phyloP scores from a whole-genome alignment of 2,113 vertebrate genomes.

The Ariopsis seemanni region DNA sequence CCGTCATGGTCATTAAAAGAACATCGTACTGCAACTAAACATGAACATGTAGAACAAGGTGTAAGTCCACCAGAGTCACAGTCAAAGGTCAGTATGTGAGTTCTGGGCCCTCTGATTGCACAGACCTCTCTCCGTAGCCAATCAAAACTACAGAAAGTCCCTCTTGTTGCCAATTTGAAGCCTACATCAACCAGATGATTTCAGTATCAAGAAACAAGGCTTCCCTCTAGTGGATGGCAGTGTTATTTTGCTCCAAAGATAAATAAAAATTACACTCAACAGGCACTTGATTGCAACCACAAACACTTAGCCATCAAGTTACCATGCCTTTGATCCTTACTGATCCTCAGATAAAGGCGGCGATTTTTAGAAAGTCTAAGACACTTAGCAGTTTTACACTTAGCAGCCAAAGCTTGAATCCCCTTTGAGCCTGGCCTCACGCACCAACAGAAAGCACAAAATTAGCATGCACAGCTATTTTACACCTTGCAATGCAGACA shows the following conservation, averaged over 20 bases:
- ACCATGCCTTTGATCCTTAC: constrained; percentile 56
- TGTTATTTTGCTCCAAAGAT: constrained; percentile 30
- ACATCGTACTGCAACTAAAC: constrained; percentile 44
- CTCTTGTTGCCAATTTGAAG: constrained; percentile 52
- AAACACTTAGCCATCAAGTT: constrained; percentile 60
- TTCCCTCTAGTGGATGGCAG: constrained; percentile 65
- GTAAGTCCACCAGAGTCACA: constrained; percentile 68
- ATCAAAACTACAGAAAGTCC: constrained; percentile 16
- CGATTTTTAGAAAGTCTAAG: constrained; percentile 44
- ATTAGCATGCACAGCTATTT: constrained; percentile 66
- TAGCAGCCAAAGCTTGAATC: constrained; percentile 10
- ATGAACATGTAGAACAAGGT: constrained; percentile 61
- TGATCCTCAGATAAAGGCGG: constrained; percentile 54
- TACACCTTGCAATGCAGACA: constrained; percentile 61
- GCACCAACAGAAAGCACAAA: constrained; percentile 54
- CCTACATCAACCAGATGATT: constrained; percentile 38
- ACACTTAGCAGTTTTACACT: constrained; percentile 15
- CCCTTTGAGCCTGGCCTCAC: constrained; percentile 39
- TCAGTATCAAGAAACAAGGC: constrained; percentile 53
- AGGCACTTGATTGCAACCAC: constrained; percentile 76
- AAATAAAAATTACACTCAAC: constrained; percentile 38
- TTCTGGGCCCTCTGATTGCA: constrained; percentile 56
- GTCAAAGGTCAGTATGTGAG: constrained; percentile 72
- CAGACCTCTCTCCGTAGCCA: constrained; percentile 35
- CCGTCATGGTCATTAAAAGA: not conserved